Conservation (phyloP, 2,113 vertebrate genomes). For the Galeopterus variegatus region DNA sequence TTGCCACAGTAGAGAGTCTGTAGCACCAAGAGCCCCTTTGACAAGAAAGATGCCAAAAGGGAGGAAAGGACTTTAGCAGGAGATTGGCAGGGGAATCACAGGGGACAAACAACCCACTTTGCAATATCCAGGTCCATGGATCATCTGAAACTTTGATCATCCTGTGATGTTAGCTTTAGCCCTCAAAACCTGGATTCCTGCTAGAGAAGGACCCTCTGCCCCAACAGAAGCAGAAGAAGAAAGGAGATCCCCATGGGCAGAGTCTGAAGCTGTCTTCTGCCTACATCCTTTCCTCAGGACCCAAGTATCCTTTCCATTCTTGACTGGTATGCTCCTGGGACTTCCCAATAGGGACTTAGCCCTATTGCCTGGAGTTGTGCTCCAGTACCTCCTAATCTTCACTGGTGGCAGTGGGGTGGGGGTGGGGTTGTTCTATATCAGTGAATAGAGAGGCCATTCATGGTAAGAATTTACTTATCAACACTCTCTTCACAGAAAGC, state of each 20-base stretch:
- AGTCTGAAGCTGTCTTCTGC: neutral
- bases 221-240: neutral
- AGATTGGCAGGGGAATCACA: neutral
- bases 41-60: neutral
- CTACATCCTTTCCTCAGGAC: neutral
- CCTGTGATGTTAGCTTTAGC: neutral
- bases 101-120: neutral
- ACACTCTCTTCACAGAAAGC: neutral
- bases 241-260: neutral
- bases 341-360: rapidly evolving
- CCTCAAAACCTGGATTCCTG: neutral
- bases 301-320: neutral
- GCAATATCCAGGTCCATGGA: neutral
- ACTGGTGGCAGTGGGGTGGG: too few species aligned
- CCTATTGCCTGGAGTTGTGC: neutral
- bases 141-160: neutral
- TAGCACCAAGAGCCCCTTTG: neutral
- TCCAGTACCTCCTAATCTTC: neutral
- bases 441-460: neutral
- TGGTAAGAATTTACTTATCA: neutral
- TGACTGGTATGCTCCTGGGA: neutral
- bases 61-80: neutral
- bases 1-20: neutral
- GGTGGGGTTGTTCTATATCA: neutral
- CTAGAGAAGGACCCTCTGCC: neutral